Evolutionary conservation across 2,888 invertebrate species (phyloP), one percentile per base, ranked within the genome.

Genomic region (Lottia scabra): DNA sequence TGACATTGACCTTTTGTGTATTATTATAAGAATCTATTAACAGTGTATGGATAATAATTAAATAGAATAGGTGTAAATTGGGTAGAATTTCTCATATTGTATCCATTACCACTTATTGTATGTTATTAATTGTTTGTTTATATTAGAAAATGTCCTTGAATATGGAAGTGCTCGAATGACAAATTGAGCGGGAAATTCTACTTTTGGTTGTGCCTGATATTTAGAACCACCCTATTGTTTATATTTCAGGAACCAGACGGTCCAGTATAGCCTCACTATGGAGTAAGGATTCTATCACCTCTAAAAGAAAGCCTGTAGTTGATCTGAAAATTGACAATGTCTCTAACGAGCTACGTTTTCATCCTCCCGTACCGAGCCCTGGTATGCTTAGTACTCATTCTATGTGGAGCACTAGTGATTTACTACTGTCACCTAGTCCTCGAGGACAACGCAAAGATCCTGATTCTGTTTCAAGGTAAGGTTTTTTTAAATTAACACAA

Each of bases 371-470:
- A 0, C 77, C 77, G 15, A 85, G 85, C 66, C 85, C 85, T 6
- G 85, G 85, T 0, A 69, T 84, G 56, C 79, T 84, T 56, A 84
- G 84, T 75, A 84, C 78, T 2, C 74, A 75, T 65, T 84, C 84
- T n/a, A 81, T 81, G 64, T 83, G 84, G 84, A 83, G 82, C 72
- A 79, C 77, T 63, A 74, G 74, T 19, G 78, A 79, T 69, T 73
- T 75, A 5, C 69, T 67, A 43, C 45, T 45, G 67, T 48, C 56
- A 30, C 71, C 44, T 38, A 43, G 67, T 30, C 45, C n/a, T 45
- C 45, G 69, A 26, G 48, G 45, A 62, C 68, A 66, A 15, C 19
- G 56, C 12, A 56, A 13, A 56, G 76, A 76, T 30, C 67, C 63
- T 10, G 78, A 78, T 16, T 56, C 71, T 13, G 63, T 68, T 5